Base-by-base conservation (phyloP, 2,113 vertebrate genomes). In the Zootoca vivipara region DNA sequence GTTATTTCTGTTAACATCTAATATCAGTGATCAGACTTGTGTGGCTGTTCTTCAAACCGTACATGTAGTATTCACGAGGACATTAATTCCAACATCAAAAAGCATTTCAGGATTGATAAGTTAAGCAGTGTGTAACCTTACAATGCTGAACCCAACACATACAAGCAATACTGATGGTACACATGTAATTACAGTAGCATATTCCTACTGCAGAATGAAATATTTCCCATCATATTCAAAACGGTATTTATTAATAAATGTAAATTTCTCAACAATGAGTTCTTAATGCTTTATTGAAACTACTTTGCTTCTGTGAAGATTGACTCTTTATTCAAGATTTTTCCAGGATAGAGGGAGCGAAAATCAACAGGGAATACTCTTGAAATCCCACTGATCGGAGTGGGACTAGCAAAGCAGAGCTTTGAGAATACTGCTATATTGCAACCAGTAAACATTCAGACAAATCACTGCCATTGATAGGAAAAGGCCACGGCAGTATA, bases 71-170 rank as follows among this genome's bases (percentile, higher is more conserved):
- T 88, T 91, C 73, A 83, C 62, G 35, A 92, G 78, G 24, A 81
- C 78, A 89, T 69, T 40, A 70, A 85, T 87, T 89, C 77, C 85
- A 87, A 87, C 70, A 89, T 80, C 1, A 35, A 90, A 87, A 91
- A 91, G 78, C 83, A 79, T 67, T 77, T 85, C 56, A 74, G 1
- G 87, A 85, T 69, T 40, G 38, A 72, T 88, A 89, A 90, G 86
- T 62, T 87, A 92, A 91, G 83, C 83, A 90, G 40, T 18, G 2
- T 83, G 85, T 81, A 82, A 74, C 83, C 81, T 89, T 42, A 89
- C 24, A 35, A 28, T 70, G 74, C 82, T 80, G 91, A 87, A 78
- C 7, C 20, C 70, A 82, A 85, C 72, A 78, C 3, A n/a, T 64
- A 77, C 70, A 86, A 90, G 72, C 62, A 77, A 73, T 30, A 40